Conservation (phyloP, 2,113 vertebrate species). For the Pagrus major region DNA sequence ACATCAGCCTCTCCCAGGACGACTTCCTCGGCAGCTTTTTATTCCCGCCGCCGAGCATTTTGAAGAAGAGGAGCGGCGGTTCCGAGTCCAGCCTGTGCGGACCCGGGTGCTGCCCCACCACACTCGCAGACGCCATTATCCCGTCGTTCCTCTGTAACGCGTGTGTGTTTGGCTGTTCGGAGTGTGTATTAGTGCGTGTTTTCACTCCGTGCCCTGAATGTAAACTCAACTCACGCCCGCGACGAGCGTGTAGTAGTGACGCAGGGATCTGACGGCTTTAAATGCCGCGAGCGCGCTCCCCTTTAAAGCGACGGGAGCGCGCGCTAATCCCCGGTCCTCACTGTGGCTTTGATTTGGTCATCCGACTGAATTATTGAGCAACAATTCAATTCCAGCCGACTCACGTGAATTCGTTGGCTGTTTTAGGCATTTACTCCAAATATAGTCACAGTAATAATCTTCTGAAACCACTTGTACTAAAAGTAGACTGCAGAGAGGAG, state of each 20-base stretch:
- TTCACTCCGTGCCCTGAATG: conserved; percentile 67
- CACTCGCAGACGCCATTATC: conserved; percentile 87
- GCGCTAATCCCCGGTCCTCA: conserved; percentile 44
- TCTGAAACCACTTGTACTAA: not conserved
- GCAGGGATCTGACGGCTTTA: conserved; percentile 45
- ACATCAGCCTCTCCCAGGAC: conserved; percentile 72
- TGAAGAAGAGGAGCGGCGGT: conserved; percentile 76
- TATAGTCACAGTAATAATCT: not conserved
- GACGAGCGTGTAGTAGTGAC: conserved; percentile 71
- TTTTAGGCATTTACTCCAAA: not conserved
- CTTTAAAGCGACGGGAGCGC: conserved; percentile 70
- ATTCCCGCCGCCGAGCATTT: conserved; percentile 74
- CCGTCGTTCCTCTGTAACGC: not conserved
- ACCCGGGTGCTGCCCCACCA: conserved; percentile 84
- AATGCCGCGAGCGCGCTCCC: conserved; percentile 62
- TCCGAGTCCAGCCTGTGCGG: conserved; percentile 82
- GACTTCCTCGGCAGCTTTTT: conserved; percentile 63
- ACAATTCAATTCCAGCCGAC: not conserved
- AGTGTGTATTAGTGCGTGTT: conserved; percentile 45
- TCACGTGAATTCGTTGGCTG: not conserved
- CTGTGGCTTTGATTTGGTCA: not conserved
- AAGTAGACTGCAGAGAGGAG: conserved; percentile 4
- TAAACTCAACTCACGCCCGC: conserved; percentile 72
- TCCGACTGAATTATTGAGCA: not conserved
- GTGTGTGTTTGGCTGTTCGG: conserved; percentile 35